Percentiles rank a stretch among this genome's conserved stretches.
Conservation (phyloP, 2,113 vertebrate species). For the Nicator chloris region DNA sequence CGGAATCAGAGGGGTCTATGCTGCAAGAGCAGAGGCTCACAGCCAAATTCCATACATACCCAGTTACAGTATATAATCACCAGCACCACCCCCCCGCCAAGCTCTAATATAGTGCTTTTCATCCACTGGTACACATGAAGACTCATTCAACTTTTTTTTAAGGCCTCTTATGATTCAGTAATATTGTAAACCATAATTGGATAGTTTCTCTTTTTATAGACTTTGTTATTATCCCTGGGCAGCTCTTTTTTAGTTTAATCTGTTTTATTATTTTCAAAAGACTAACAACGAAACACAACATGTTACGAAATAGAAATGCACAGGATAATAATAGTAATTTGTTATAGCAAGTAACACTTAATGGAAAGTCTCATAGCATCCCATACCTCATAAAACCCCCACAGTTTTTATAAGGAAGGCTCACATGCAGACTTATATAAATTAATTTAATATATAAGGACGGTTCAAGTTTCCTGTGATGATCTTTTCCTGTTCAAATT, state of each 20-base stretch:
- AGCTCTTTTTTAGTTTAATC: slow-evolving; percentile 38
- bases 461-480: not conserved
- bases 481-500: not conserved
- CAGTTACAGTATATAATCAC: not conserved
- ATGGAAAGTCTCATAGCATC: slow-evolving; percentile 31
- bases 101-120: not conserved
- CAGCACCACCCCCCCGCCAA: not conserved
- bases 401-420: not conserved
- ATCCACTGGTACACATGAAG: not conserved
- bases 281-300: slow-evolving; percentile 9
- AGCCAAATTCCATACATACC: not conserved
- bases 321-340: slow-evolving; percentile 32
- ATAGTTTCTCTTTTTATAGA: slow-evolving; percentile 48
- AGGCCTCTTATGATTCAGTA: slow-evolving; percentile 21
- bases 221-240: slow-evolving; percentile 38
- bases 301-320: slow-evolving; percentile 26
- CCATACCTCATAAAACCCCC: slow-evolving; percentile 26
- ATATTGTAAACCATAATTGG: slow-evolving; percentile 38
- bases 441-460: not conserved
- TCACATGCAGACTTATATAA: slow-evolving; percentile 1
- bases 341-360: slow-evolving; percentile 22
- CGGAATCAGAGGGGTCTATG: not conserved
- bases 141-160: slow-evolving; percentile 26
- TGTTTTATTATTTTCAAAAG: slow-evolving; percentile 44
- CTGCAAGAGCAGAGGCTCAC: not conserved